Percentiles rank a stretch among this genome's conserved stretches.
Conservation (phyloP, 2,888 invertebrate genomes). For the Tortrix viridana region DNA sequence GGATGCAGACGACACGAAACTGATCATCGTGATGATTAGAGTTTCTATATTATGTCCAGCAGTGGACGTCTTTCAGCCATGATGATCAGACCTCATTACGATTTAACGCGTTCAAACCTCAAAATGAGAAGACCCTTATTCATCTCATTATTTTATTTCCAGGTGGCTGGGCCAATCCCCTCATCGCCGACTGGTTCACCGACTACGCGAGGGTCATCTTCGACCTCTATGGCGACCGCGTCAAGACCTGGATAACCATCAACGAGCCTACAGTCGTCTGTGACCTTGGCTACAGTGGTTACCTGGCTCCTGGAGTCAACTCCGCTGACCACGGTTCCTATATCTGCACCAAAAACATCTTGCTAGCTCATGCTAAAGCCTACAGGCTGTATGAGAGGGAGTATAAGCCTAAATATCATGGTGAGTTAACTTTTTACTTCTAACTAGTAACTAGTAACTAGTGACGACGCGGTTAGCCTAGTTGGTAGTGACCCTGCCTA, state of each 20-base stretch:
- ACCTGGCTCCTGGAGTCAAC: constrained; percentile 54
- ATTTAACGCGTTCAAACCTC: too few species aligned
- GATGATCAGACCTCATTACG: too few species aligned
- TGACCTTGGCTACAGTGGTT: constrained; percentile 34
- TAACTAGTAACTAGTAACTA: too few species aligned
- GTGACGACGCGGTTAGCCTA: too few species aligned
- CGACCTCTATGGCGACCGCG: constrained; percentile 49
- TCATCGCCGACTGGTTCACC: constrained; percentile 47
- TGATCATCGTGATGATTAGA: too few species aligned
- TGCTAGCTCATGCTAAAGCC: constrained; percentile 86
- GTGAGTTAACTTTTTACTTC: constrained; percentile 47
- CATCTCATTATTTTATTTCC: neutral
- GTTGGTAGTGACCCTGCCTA: too few species aligned
- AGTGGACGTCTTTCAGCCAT: too few species aligned
- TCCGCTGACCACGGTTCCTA: constrained; percentile 77
- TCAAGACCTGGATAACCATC: constrained; percentile 50
- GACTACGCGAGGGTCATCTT: constrained; percentile 48
- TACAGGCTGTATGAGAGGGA: constrained; percentile 81
- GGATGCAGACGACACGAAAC: too few species aligned
- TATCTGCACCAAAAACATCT: constrained; percentile 83
- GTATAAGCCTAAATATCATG: constrained; percentile 74
- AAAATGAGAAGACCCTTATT: neutral
- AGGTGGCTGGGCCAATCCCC: constrained; percentile 51
- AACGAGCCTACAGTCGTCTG: constrained; percentile 44
- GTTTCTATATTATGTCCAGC: too few species aligned